Conservation (phyloP, 2,113 vertebrate species). For the Anoura caudifer region DNA sequence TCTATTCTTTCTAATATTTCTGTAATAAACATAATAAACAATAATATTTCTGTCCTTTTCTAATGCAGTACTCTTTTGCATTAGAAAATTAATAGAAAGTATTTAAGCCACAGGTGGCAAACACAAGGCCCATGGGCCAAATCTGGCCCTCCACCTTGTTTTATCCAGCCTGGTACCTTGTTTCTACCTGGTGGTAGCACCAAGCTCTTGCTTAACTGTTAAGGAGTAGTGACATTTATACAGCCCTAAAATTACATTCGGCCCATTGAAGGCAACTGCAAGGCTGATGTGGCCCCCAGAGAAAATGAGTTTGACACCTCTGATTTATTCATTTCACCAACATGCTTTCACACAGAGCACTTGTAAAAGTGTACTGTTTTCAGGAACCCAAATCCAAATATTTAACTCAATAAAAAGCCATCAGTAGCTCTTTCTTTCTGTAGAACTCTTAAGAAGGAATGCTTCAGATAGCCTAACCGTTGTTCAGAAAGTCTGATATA, state of each 20-base stretch:
- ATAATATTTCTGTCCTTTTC: too few species aligned
- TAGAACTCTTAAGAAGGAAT: neutral
- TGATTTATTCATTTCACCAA: neutral
- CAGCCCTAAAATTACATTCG: too few species aligned
- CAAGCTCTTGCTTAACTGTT: too few species aligned
- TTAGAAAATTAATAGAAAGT: neutral
- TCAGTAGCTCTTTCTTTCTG: neutral
- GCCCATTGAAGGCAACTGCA: too few species aligned
- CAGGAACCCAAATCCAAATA: neutral
- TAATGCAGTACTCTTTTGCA: neutral
- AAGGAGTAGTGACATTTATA: too few species aligned
- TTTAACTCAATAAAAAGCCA: neutral
- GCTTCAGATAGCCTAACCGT: neutral
- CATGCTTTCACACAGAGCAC: neutral
- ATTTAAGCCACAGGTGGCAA: neutral
- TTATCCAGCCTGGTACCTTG: neutral
- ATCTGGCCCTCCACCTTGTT: too few species aligned
- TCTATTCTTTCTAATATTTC: neutral
- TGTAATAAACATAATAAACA: neutral
- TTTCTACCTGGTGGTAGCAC: too few species aligned
- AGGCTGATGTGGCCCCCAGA: too few species aligned
- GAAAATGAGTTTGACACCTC: too few species aligned
- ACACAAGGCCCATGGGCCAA: too few species aligned
- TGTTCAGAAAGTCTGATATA: neutral
- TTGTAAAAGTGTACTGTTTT: neutral